Evolutionary conservation across 2,113 vertebrate genomes (phyloP).

Genomic region (Heteronetta atricapilla): DNA sequence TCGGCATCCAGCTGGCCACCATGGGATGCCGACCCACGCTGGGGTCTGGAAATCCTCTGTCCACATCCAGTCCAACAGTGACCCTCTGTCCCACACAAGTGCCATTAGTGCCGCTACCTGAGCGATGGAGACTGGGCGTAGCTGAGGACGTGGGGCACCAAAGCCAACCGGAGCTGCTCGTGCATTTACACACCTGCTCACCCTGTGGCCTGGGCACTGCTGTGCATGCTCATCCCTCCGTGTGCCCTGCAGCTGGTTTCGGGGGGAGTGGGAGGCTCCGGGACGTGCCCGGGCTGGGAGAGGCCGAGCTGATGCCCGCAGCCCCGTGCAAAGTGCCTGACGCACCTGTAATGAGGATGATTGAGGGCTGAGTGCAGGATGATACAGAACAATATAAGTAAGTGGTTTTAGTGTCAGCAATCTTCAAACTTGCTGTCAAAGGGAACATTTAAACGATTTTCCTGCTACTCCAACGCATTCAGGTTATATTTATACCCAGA

Average conservation of each 20-base stretch:
- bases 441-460: conserved; percentile 75
- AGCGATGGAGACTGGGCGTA: neutral
- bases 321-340: neutral
- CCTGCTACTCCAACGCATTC: conserved; percentile 66
- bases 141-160: neutral
- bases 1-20: neutral
- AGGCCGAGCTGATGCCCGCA: neutral
- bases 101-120: rapidly evolving
- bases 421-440: conserved; percentile 73
- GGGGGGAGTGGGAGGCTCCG: rapidly evolving
- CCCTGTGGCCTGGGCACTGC: no score
- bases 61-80: neutral
- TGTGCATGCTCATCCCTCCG: rapidly evolving
- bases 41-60: neutral
- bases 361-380: conserved; percentile 62
- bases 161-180: neutral
- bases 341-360: conserved; percentile 55
- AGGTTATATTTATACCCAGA: conserved; percentile 71
- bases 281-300: neutral
- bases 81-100: neutral
- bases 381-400: conserved; percentile 68
- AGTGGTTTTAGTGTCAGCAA: conserved; percentile 75
- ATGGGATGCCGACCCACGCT: neutral
- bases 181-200: neutral
- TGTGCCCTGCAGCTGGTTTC: rapidly evolving